Base-by-base conservation (phyloP, 2,113 vertebrate genomes). In the Odobenus rosmarus region DNA sequence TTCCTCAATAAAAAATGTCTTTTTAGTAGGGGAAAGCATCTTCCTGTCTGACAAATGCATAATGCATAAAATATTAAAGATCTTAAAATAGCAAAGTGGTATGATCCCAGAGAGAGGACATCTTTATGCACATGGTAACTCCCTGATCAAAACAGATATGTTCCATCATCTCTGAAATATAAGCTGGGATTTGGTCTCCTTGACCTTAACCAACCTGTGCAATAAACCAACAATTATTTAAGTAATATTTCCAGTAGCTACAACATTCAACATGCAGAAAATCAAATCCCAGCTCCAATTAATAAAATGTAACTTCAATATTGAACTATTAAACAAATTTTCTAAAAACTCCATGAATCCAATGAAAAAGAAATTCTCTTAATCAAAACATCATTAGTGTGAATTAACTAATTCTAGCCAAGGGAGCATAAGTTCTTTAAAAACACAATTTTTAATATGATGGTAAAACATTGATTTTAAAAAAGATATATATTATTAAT, bases 401-500 rank as follows among this genome's bases (percentile, higher is more conserved):
- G 14, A 79, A 81, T 84, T 90, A 71, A 93, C 36, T 98, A 88
- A 92, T 85, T 95, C 95, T 81, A 84, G 69, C 39, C 72, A 91
- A 97, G 57, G 23, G 53, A 96, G 5, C 21, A 81, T 92, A 79
- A 83, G 64, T 59, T 88, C 57, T 51, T 64, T 92, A 79, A 69
- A 89, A 42, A 55, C 72, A 88, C n/a, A 31, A 53, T 72, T 95
- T 76, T 97, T 95, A 84, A 96, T 88, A 77, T 13, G 88, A 97
- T 46, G 95, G 88, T 91, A 84, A 97, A 97, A 96, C 82, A 76
- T 79, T 96, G 69, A 97, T 90, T 95, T 93, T 39, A 39, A 39
- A n/a, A 95, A 97, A 96, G 55, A 97, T 51, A 96, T 86, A 76
- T 94, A 94, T 79, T 87, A 88, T 77, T 93, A 83, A 59, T 96